Conservation (phyloP, 2,113 vertebrate species). For the Eulemur rufifrons region DNA sequence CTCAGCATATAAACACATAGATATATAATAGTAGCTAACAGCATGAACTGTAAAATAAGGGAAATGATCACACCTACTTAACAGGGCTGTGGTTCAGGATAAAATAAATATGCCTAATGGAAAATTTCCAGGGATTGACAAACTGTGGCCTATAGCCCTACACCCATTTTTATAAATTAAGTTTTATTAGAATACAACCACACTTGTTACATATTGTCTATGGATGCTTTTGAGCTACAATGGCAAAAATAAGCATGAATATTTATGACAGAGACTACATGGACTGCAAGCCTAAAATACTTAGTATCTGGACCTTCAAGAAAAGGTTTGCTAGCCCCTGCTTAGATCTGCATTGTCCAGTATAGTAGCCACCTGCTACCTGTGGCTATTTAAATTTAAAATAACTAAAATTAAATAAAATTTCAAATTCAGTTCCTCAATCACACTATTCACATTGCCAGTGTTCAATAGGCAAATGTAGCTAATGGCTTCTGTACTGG, state of each 20-base stretch:
- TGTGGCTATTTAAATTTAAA: slow-evolving; percentile 9
- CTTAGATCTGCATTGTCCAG: not conserved
- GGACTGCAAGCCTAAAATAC: not conserved
- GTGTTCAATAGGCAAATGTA: not conserved
- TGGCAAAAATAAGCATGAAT: not conserved
- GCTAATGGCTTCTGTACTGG: not conserved
- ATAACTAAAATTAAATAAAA: slow-evolving; percentile 16
- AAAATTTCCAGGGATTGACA: not conserved
- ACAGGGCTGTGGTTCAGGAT: not conserved
- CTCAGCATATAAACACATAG: not conserved
- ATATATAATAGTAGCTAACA: not conserved
- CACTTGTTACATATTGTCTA: not conserved
- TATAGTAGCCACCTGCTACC: not conserved
- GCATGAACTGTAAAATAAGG: not conserved
- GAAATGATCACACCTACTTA: not conserved
- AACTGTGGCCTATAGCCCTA: not conserved
- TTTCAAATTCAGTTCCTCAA: not conserved
- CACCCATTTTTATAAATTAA: not conserved
- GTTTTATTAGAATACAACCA: not conserved
- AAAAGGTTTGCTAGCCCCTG: not conserved
- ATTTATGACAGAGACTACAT: not conserved
- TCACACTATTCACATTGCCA: not conserved
- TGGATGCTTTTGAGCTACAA: not conserved
- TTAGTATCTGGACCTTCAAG: not conserved
- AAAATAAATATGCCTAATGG: not conserved